These are phyloP conservation scores for Blera fallax DNA, from an alignment of 2,888 invertebrate species.

Conservation along the genomic window DNA sequence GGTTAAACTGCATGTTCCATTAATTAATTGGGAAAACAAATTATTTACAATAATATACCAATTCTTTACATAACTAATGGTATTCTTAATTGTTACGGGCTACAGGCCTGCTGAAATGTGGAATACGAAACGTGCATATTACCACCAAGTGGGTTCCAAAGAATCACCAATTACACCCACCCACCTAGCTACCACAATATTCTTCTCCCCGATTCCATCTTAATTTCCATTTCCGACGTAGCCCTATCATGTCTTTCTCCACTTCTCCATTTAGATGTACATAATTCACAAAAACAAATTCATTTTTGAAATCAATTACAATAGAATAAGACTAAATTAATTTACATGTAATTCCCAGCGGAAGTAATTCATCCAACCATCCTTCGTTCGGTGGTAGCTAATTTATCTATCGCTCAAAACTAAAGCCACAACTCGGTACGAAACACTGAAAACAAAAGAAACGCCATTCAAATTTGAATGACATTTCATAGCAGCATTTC, in stretches of 20 bases:
- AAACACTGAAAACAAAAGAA: slow-evolving; percentile 10
- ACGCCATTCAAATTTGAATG: slow-evolving; percentile 23
- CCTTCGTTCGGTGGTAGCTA: background rate
- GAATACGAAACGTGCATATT: too few relatives aligned
- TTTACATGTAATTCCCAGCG: slow-evolving; percentile 38
- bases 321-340: slow-evolving; percentile 35
- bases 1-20: too few relatives aligned
- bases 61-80: too few relatives aligned
- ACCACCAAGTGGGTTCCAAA: too few relatives aligned
- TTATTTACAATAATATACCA: too few relatives aligned
- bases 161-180: too few relatives aligned
- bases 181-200: too few relatives aligned
- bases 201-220: too few relatives aligned
- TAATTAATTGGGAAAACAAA: too few relatives aligned
- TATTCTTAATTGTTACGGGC: too few relatives aligned
- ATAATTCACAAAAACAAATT: background rate
- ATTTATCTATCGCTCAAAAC: slow-evolving; percentile 41
- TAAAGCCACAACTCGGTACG: slow-evolving; percentile 16
- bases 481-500: slow-evolving; percentile 15
- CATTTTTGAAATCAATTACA: slow-evolving; percentile 45
- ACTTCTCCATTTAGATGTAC: too few relatives aligned
- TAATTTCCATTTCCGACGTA: background rate
- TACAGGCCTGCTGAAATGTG: too few relatives aligned
- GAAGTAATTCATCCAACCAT: slow-evolving; percentile 50
- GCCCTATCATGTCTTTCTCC: background rate